These are phyloP conservation scores for Elephas maximus DNA, from an alignment of 2,113 vertebrate genomes.

Conservation along the genomic window DNA sequence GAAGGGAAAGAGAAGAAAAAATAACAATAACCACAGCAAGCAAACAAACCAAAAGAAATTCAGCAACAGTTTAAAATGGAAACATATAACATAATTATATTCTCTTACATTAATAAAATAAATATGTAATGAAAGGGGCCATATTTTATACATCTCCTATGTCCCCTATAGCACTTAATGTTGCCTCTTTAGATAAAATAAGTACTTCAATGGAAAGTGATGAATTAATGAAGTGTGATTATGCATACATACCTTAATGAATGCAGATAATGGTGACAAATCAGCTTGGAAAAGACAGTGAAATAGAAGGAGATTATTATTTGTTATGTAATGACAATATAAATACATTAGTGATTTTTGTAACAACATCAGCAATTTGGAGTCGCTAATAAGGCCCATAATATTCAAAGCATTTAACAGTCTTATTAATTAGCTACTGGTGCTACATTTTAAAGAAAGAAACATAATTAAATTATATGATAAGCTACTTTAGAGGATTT, in stretches of 20 bases:
- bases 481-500: not conserved
- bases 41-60: not conserved
- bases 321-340: not conserved
- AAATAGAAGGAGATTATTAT: conserved; percentile 2
- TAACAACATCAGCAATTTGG: conserved; percentile 9
- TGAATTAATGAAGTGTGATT: not conserved
- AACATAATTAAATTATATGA: not conserved
- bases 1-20: not conserved
- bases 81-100: not conserved
- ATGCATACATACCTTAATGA: not conserved
- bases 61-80: not conserved
- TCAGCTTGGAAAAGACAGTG: not conserved
- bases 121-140: not conserved
- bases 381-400: not conserved
- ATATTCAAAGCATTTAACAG: not conserved
- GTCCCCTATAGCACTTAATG: not conserved
- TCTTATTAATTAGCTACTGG: conserved; percentile 1
- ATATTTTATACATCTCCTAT: not conserved
- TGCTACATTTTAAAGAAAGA: conserved; percentile 4
- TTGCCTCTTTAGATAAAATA: not conserved
- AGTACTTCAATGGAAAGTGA: not conserved
- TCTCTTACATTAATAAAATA: conserved; percentile 14
- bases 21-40: not conserved
- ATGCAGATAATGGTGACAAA: not conserved
- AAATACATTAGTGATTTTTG: conserved; percentile 16